Percentiles rank a stretch among this genome's conserved stretches.
These are phyloP conservation scores for Caenorhabditis sulstoni DNA, from an alignment of 2,888 invertebrate species.

Conservation along the genomic window DNA sequence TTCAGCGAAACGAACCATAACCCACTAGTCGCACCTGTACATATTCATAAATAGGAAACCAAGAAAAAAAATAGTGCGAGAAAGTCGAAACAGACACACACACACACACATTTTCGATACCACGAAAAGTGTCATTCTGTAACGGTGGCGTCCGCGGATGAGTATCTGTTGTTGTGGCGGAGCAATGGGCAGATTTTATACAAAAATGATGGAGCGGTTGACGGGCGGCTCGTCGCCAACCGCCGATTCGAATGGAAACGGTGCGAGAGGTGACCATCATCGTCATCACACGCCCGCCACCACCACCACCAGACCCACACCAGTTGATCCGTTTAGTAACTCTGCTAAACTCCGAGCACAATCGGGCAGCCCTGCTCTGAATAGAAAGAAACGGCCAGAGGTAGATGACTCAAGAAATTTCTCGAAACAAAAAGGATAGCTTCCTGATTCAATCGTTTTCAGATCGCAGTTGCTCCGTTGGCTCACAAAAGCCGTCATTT, in stretches of 20 bases:
- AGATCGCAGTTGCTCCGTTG: constrained; percentile 66
- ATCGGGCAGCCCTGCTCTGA: constrained; percentile 56
- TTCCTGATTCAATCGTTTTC: constrained; percentile 25
- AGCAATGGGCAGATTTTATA: constrained; percentile 60
- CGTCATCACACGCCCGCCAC: constrained; percentile 15
- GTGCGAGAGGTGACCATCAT: neutral
- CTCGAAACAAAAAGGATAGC: neutral
- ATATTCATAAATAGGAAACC: constrained; percentile 28
- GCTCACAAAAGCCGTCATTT: constrained; percentile 57
- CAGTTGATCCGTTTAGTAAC: constrained; percentile 36
- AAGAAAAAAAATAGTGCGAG: constrained; percentile 5
- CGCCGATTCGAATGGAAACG: constrained; percentile 40
- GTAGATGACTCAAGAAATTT: constrained; percentile 14
- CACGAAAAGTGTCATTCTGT: constrained; percentile 27
- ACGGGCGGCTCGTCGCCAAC: constrained; percentile 54
- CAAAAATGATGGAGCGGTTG: constrained; percentile 59
- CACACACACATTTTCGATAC: constrained; percentile 28
- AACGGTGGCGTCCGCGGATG: constrained; percentile 33
- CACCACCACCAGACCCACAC: constrained; percentile 18
- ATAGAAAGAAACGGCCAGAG: constrained; percentile 54
- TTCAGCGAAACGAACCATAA: constrained; percentile 53
- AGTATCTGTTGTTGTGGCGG: constrained; percentile 58
- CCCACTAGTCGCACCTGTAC: neutral
- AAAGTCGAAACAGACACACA: too few relatives aligned
- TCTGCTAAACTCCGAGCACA: constrained; percentile 49